phyloP scores from a whole-genome alignment of 2,888 invertebrate genomes.

The Aphelenchoides bicaudatus region DNA sequence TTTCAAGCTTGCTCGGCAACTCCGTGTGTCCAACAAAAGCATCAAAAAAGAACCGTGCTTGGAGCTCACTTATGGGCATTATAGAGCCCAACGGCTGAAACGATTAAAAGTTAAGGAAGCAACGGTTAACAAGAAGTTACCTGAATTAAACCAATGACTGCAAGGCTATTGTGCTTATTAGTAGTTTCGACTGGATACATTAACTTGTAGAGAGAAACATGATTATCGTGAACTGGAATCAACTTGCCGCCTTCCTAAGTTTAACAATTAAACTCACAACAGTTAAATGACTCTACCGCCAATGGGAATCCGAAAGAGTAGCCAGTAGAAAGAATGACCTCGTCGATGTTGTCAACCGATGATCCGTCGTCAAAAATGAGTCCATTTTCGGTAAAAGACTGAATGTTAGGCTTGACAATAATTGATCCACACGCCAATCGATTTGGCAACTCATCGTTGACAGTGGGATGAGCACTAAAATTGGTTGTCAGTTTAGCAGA shows the following conservation, averaged over 20 bases:
- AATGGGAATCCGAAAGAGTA: too few relatives aligned
- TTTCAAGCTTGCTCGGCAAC: slow-evolving; percentile 40
- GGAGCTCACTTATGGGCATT: slow-evolving; percentile 65
- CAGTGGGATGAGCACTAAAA: slow-evolving; percentile 40
- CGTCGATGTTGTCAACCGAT: slow-evolving; percentile 42
- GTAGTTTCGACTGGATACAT: slow-evolving; percentile 39
- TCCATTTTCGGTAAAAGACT: slow-evolving; percentile 44
- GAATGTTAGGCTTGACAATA: slow-evolving; percentile 46
- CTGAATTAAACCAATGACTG: slow-evolving; percentile 64
- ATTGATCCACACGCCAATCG: slow-evolving; percentile 60
- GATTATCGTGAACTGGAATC: slow-evolving; percentile 40
- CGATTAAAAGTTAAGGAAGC: too few relatives aligned
- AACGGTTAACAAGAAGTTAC: slow-evolving; percentile 43
- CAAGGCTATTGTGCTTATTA: slow-evolving; percentile 62
- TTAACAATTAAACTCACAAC: slow-evolving; percentile 62
- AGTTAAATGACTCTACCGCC: slow-evolving; percentile 62
- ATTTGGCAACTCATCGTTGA: slow-evolving; percentile 64
- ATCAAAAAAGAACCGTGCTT: slow-evolving; percentile 62
- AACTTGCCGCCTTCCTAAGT: slow-evolving; percentile 57
- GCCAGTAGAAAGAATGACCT: too few relatives aligned
- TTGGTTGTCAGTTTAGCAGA: too few relatives aligned
- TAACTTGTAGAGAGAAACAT: slow-evolving; percentile 62
- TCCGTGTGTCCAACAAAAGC: slow-evolving; percentile 31
- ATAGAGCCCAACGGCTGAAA: slow-evolving; percentile 64
- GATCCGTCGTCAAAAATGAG: slow-evolving; percentile 50